These are phyloP conservation scores for Cossypha polioptera DNA, from an alignment of 2,797 vertebrate species.

Conservation along the genomic window DNA sequence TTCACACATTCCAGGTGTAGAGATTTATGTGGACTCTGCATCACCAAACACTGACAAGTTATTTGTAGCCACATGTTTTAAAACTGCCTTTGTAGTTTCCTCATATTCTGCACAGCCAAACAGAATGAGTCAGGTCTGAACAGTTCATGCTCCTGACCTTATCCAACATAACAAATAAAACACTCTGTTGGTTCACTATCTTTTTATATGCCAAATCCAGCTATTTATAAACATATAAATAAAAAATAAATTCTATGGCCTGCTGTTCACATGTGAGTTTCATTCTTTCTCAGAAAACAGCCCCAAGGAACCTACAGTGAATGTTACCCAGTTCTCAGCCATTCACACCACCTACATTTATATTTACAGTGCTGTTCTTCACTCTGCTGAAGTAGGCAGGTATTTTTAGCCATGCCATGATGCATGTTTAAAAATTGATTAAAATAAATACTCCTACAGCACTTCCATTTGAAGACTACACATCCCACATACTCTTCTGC, in stretches of 20 bases:
- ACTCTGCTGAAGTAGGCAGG: not conserved
- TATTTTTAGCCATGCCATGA: slow-evolving; percentile 38
- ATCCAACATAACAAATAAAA: not conserved
- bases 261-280: not conserved
- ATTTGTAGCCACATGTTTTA: slow-evolving; percentile 42
- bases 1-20: not conserved
- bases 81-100: not conserved
- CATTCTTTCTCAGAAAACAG: not conserved
- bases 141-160: not conserved
- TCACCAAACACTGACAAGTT: not conserved
- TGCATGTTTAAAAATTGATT: slow-evolving; percentile 30
- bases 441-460: slow-evolving; percentile 53
- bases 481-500: not conserved
- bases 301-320: not conserved
- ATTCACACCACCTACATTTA: not conserved
- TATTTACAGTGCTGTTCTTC: slow-evolving; percentile 9
- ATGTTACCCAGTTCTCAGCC: not conserved
- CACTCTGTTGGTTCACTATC: not conserved
- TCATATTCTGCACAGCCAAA: not conserved
- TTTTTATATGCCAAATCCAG: not conserved
- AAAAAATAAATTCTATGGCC: not conserved
- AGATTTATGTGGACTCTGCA: slow-evolving; percentile 3
- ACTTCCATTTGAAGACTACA: slow-evolving; percentile 45
- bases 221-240: not conserved
- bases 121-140: not conserved